These are phyloP conservation scores for Rhodophaea formosa DNA, from an alignment of 2,888 invertebrate genomes.

Conservation along the genomic window DNA sequence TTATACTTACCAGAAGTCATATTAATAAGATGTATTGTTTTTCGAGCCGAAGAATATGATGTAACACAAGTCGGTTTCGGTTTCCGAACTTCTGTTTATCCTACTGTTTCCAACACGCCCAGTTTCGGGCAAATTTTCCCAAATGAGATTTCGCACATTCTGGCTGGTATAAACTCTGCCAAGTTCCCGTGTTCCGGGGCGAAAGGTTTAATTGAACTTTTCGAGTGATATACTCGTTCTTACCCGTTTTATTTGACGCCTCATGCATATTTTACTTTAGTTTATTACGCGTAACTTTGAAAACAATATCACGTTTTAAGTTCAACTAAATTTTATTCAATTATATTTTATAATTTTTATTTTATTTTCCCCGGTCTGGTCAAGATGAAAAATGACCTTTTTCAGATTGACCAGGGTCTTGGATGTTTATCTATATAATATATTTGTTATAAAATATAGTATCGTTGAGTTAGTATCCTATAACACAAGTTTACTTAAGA, in stretches of 20 bases:
- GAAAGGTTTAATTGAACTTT: conserved; percentile 39
- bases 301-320: neutral
- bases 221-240: conserved; percentile 22
- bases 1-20: neutral
- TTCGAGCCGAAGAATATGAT: neutral
- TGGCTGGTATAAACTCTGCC: conserved; percentile 10
- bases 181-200: conserved; percentile 18
- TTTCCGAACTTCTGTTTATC: conserved; percentile 4
- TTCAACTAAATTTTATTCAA: too few relatives aligned
- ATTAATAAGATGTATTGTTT: neutral
- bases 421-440: too few relatives aligned
- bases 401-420: too few relatives aligned
- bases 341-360: too few relatives aligned
- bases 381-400: too few relatives aligned
- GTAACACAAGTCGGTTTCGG: neutral
- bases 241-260: conserved; percentile 7
- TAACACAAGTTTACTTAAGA: too few relatives aligned
- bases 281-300: conserved; percentile 32
- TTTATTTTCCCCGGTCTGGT: too few relatives aligned
- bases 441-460: too few relatives aligned
- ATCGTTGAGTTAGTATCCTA: too few relatives aligned
- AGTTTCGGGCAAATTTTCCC: conserved; percentile 47
- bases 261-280: conserved; percentile 28
- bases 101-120: conserved; percentile 43
- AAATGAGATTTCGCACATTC: conserved; percentile 53